Percentiles rank a stretch among this genome's conserved stretches.
phyloP scores from a whole-genome alignment of 2,797 vertebrate genomes.

The Pseudotriccus pelzelni region DNA sequence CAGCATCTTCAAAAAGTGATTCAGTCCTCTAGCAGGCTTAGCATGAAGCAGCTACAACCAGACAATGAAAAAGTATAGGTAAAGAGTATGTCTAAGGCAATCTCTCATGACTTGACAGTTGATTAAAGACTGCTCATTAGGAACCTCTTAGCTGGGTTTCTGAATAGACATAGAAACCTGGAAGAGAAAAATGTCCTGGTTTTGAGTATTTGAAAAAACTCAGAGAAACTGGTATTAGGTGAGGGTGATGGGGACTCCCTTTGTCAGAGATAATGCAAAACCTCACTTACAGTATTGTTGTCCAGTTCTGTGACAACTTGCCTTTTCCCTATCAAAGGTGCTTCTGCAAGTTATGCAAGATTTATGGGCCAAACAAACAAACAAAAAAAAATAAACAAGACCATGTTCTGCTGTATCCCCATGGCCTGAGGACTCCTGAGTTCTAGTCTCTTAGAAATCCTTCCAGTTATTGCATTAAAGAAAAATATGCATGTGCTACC shows the following conservation, averaged over 20 bases:
- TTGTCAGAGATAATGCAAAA: not conserved
- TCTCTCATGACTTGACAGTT: not conserved
- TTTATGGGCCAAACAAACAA: not conserved
- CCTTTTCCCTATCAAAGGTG: not conserved
- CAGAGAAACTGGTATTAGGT: not conserved
- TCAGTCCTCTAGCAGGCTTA: not conserved
- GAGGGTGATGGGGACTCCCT: not conserved
- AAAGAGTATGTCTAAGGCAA: not conserved
- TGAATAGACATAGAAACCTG: not conserved
- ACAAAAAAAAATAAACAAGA: not conserved
- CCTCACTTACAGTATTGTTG: not conserved
- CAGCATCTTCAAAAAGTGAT: not conserved
- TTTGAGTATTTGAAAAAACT: not conserved
- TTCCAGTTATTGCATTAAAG: not conserved
- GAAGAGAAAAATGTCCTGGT: not conserved
- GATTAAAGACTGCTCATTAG: not conserved
- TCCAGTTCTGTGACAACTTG: not conserved
- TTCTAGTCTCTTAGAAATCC: not conserved
- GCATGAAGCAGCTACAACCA: not conserved
- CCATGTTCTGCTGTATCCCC: not conserved
- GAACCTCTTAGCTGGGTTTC: not conserved
- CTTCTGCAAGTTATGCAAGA: not conserved
- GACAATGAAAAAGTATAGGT: not conserved
- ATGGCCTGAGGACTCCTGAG: not conserved
- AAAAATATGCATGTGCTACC: not conserved